Percentiles rank a stretch among this genome's conserved stretches.
Evolutionary conservation across 2,888 invertebrate genomes (phyloP).

Genomic region (Drosophila kambysellisi): DNA sequence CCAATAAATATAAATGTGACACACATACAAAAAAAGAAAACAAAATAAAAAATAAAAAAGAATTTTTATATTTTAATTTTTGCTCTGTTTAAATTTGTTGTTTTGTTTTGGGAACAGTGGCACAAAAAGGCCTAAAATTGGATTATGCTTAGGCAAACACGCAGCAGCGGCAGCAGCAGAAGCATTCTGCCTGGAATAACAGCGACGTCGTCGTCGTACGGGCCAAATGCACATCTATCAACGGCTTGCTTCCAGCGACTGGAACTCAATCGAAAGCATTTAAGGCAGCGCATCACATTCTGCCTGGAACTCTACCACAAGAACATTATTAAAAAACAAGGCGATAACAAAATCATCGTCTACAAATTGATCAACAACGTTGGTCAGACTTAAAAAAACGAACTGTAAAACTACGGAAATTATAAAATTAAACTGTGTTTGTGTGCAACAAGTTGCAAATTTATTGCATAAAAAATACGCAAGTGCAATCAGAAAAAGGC

Average conservation of each 20-base stretch:
- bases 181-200: slow-evolving; percentile 35
- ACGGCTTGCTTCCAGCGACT: slow-evolving; percentile 42
- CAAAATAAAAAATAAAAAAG: slow-evolving; percentile 3
- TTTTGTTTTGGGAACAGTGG: slow-evolving; percentile 4
- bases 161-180: slow-evolving; percentile 55
- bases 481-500: slow-evolving; percentile 33
- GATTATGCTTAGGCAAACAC: slow-evolving; percentile 82
- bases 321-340: slow-evolving; percentile 73
- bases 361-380: slow-evolving; percentile 67
- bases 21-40: slow-evolving; percentile 10
- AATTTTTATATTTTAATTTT: slow-evolving; percentile 16
- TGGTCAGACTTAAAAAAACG: slow-evolving; percentile 60
- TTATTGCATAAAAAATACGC: slow-evolving; percentile 8
- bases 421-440: slow-evolving; percentile 29
- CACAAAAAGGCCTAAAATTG: slow-evolving; percentile 62
- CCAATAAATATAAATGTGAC: slow-evolving; percentile 45
- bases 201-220: background rate
- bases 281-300: slow-evolving; percentile 70
- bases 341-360: slow-evolving; percentile 47
- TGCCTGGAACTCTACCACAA: slow-evolving; percentile 77
- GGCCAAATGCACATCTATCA: slow-evolving; percentile 1
- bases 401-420: background rate
- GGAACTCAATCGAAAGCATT: slow-evolving; percentile 60
- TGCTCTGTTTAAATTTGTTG: background rate
- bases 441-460: slow-evolving; percentile 46